Percentiles rank a stretch among this genome's conserved stretches.
Evolutionary conservation across 1,140 invertebrate species (phyloP).

Genomic region (Lasioglossum baleicum): DNA sequence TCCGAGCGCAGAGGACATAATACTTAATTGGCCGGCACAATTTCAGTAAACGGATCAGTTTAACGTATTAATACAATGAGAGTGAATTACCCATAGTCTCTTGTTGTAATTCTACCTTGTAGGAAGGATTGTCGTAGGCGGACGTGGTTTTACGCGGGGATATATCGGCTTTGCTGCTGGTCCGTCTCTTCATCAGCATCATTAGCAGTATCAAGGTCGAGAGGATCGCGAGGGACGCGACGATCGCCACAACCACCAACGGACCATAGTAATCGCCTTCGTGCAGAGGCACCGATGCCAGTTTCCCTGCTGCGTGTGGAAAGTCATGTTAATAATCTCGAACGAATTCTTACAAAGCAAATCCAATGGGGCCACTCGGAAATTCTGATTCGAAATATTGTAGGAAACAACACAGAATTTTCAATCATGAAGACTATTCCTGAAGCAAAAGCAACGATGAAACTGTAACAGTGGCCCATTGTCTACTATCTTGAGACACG

Average conservation of each 20-base stretch:
- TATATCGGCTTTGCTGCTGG: slow-evolving; percentile 81
- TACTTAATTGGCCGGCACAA: no score
- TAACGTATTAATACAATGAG: slow-evolving; percentile 66
- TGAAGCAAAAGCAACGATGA: no score
- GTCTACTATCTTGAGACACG: no score
- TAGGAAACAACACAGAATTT: no score
- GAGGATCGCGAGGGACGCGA: slow-evolving; percentile 90
- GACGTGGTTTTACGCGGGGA: slow-evolving; percentile 87
- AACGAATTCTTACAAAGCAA: no score
- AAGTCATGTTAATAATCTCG: no score
- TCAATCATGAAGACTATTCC: no score
- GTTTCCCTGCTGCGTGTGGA: slow-evolving; percentile 81
- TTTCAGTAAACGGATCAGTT: neutral
- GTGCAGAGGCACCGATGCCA: slow-evolving; percentile 81
- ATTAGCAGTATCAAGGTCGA: slow-evolving; percentile 89
- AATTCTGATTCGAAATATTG: no score
- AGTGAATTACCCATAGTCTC: slow-evolving; percentile 90
- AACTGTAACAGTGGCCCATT: no score
- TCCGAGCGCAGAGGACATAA: no score
- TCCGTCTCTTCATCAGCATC: slow-evolving; percentile 88
- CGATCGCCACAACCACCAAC: slow-evolving; percentile 91
- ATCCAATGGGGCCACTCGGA: no score
- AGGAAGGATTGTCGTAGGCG: slow-evolving; percentile 95
- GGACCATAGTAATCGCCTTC: slow-evolving; percentile 91
- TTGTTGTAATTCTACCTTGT: slow-evolving; percentile 95